Percentiles rank a stretch among this genome's conserved stretches.
These are phyloP conservation scores for Caenorhabditis sinica DNA, from an alignment of 2,888 invertebrate species.

Conservation along the genomic window DNA sequence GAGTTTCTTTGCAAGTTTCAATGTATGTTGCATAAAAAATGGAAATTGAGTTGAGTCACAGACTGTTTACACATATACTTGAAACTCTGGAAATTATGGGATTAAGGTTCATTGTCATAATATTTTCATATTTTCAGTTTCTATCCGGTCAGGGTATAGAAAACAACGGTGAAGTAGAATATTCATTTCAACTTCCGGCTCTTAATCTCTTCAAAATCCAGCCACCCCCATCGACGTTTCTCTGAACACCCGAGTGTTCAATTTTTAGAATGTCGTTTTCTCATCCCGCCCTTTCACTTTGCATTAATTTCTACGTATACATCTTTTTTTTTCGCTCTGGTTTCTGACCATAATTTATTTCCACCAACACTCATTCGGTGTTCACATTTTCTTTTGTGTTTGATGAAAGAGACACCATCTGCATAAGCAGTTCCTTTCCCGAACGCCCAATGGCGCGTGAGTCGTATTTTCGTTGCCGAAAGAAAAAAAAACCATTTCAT, in stretches of 20 bases:
- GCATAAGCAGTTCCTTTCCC: conserved; percentile 42
- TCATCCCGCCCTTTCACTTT: neutral
- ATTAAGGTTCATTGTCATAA: too few relatives aligned
- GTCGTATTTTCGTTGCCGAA: conserved; percentile 53
- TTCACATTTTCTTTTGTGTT: conserved; percentile 15
- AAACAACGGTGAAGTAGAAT: neutral
- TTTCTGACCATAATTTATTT: conserved; percentile 15
- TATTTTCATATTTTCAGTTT: too few relatives aligned
- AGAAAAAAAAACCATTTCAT: conserved; percentile 53
- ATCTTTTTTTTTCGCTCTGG: neutral
- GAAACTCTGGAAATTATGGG: too few relatives aligned
- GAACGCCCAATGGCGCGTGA: conserved; percentile 16
- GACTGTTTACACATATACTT: too few relatives aligned
- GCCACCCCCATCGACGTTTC: neutral
- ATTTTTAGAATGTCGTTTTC: neutral
- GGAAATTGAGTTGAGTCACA: neutral
- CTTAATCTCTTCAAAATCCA: neutral
- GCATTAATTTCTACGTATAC: neutral
- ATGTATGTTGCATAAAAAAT: neutral
- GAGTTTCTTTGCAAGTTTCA: neutral
- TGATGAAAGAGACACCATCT: conserved; percentile 41
- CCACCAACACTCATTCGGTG: neutral
- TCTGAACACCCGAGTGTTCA: neutral
- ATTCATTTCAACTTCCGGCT: neutral
- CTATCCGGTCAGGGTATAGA: too few relatives aligned